Percentiles rank a stretch among this genome's conserved stretches.
Evolutionary conservation across 2,113 vertebrate species (phyloP).

Genomic region (Noctilio leporinus): DNA sequence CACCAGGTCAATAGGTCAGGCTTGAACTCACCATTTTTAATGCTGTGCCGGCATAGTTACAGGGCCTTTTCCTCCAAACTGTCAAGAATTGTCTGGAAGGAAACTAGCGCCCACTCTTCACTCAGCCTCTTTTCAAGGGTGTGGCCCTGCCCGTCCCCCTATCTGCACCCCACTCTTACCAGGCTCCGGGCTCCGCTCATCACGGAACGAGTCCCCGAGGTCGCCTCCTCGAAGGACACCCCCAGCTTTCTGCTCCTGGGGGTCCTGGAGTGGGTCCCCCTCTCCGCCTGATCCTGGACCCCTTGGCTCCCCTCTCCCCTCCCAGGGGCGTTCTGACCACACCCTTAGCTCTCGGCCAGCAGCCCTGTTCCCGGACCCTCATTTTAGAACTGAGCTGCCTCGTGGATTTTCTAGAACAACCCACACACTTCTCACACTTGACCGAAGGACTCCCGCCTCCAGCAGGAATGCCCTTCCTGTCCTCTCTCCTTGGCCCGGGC

Average conservation of each 20-base stretch:
- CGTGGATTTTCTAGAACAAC: not conserved
- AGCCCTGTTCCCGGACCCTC: not conserved
- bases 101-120: not conserved
- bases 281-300: fast-evolving
- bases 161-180: not conserved
- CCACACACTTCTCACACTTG: not conserved
- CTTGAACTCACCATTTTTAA: not conserved
- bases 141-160: not conserved
- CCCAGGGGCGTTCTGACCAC: no score
- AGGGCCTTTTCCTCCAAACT: not conserved
- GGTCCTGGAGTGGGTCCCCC: not conserved
- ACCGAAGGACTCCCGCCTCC: not conserved
- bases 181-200: no score
- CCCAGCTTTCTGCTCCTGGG: not conserved
- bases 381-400: not conserved
- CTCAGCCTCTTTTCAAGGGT: not conserved
- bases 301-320: not conserved
- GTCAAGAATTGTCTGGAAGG: not conserved
- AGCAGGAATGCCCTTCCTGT: not conserved
- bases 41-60: not conserved
- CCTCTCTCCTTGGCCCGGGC: not conserved
- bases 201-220: not conserved
- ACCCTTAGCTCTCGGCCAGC: not conserved
- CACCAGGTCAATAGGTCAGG: not conserved
- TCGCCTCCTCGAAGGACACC: no score